phyloP scores from a whole-genome alignment of 2,797 vertebrate species.

The Glossophaga mutica region DNA sequence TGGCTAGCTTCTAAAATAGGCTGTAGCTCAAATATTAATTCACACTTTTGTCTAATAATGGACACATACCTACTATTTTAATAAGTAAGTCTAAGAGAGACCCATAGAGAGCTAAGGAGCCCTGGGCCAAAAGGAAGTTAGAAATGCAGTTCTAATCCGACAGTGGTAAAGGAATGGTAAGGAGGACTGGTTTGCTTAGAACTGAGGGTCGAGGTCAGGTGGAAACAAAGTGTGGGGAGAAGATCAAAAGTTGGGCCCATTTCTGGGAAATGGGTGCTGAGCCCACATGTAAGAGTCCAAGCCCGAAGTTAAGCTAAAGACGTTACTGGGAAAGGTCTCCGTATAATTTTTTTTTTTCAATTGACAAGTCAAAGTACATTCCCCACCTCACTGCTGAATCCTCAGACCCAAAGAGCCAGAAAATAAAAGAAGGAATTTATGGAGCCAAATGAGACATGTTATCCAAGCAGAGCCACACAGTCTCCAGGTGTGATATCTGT shows the following conservation, averaged over 20 bases:
- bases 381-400: background rate
- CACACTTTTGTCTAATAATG: constrained; percentile 32
- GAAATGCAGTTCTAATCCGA: background rate
- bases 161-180: background rate
- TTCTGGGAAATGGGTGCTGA: background rate
- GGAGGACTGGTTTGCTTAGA: background rate
- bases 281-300: background rate
- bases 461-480: background rate
- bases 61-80: background rate
- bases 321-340: background rate
- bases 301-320: background rate
- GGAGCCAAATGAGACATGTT: background rate
- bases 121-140: background rate
- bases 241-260: background rate
- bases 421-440: background rate
- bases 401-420: background rate
- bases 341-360: background rate
- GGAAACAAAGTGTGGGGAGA: background rate
- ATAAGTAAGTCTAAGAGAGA: background rate
- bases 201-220: background rate
- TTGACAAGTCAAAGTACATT: background rate
- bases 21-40: constrained; percentile 30
- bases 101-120: background rate
- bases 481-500: background rate
- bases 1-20: constrained; percentile 66